Base-by-base conservation (phyloP, 92 coral and sea anemone species). In the Micromussa lordhowensis region DNA sequence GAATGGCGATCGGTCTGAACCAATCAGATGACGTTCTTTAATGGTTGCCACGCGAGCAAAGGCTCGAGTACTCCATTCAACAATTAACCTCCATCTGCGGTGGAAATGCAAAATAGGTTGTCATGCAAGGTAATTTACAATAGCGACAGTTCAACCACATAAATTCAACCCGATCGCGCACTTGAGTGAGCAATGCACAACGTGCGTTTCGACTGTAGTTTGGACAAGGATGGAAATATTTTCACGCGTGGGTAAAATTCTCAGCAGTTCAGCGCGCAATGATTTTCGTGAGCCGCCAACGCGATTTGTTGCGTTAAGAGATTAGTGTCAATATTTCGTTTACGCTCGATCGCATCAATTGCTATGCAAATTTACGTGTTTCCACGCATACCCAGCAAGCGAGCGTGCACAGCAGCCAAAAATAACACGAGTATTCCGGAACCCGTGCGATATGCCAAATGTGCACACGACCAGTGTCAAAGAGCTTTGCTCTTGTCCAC, bases 11-110 rank as follows among this genome's bases (percentile, higher is more conserved):
- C 82, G 49, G 14, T 85, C 13, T 59, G 17, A 86, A 83, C 89
- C 89, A 86, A 86, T 86, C 53, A 70, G 61, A 58, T 30, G 61
- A 28, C 76, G 51, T 35, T 31, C 32, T 44, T 77, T 61, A 61
- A 68, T 77, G 89, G 89, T 86, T 86, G 89, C 89, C 89, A 77
- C 89, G 89, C 83, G 89, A 86, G 83, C 89, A 57, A 74, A 78
- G 88, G 81, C 80, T 44, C 88, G 81, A 85, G 88, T 77, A 40
- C 44, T 76, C 72, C 80, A 74, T 85, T 76, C 83, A 76, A 61
- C 89, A 78, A 86, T 66, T 48, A 66, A 77, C 64, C 6, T 77
- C 76, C 83, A 86, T 86, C 83, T 86, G 89, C 77, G 89, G 83
- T 76, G 10, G 51, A 85, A 86, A 86, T 63, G 89, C 66, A 66